Percentiles rank a stretch among this genome's conserved stretches.
phyloP scores from a whole-genome alignment of 2,113 vertebrate species.

The Gambusia affinis region DNA sequence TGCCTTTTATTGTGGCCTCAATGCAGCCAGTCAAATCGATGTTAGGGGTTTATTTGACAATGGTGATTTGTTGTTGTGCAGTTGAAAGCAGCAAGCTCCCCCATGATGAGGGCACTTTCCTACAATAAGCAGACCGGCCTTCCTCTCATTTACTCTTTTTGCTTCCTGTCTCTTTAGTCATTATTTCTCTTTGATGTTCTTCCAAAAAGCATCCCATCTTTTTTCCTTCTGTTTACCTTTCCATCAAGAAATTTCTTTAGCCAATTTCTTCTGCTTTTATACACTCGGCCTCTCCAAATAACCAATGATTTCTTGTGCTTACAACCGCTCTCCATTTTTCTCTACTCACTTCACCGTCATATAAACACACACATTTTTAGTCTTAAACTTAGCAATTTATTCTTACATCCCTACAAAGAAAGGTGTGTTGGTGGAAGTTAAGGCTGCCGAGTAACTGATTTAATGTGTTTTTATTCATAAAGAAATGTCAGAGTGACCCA shows the following conservation, averaged over 20 bases:
- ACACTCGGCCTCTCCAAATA: constrained; percentile 8
- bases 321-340: not conserved
- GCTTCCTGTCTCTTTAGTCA: constrained; percentile 47
- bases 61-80: constrained; percentile 62
- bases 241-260: constrained; percentile 35
- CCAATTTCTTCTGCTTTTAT: constrained; percentile 19
- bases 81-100: constrained; percentile 14
- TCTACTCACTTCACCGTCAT: not conserved
- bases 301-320: constrained; percentile 25
- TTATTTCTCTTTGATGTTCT: constrained; percentile 61
- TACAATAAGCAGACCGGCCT: constrained; percentile 35
- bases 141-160: constrained; percentile 55
- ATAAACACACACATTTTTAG: constrained; percentile 44
- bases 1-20: constrained; percentile 60
- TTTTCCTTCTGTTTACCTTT: constrained; percentile 62
- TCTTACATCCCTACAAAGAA: constrained; percentile 44
- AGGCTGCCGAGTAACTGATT: constrained; percentile 12
- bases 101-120: constrained; percentile 32
- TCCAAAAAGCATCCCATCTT: constrained; percentile 41
- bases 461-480: constrained; percentile 23
- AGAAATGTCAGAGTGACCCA: constrained; percentile 22
- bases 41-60: constrained; percentile 68
- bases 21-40: constrained; percentile 22
- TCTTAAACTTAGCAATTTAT: constrained; percentile 19
- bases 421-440: constrained; percentile 43